Evolutionary conservation across 2,113 vertebrate genomes (phyloP).

Genomic region (Charadrius vociferus): DNA sequence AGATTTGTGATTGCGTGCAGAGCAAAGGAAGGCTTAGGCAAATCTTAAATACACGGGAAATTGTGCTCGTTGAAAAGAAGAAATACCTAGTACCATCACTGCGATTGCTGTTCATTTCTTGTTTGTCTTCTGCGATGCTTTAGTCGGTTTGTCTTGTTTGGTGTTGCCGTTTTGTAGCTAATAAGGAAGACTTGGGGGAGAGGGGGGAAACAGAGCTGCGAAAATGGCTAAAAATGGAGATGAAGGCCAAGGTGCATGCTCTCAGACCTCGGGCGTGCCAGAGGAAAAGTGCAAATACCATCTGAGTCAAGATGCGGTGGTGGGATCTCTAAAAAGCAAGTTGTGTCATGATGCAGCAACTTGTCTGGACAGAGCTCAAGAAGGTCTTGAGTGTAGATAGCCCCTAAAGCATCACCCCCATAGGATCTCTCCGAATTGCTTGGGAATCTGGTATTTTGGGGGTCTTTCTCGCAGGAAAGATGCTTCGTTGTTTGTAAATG

Average conservation of each 20-base stretch:
- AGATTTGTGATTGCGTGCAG: neutral
- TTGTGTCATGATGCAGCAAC: slow-evolving; percentile 1
- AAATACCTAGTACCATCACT: rapidly evolving
- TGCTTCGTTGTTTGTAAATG: rapidly evolving
- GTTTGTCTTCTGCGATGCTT: neutral
- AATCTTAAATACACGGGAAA: neutral
- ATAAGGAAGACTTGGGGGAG: too few relatives aligned
- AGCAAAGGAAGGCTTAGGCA: neutral
- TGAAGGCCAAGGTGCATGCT: neutral
- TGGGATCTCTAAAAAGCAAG: slow-evolving; percentile 32
- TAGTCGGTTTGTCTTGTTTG: neutral
- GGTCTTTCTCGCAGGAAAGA: neutral
- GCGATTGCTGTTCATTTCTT: rapidly evolving
- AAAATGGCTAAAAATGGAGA: neutral
- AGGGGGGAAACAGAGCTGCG: neutral
- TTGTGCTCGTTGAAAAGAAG: neutral
- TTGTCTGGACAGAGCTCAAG: neutral
- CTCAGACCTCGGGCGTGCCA: neutral
- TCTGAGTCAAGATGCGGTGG: neutral
- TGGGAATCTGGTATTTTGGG: rapidly evolving
- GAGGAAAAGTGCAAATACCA: neutral
- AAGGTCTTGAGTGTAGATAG: neutral
- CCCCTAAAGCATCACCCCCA: rapidly evolving
- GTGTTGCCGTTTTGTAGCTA: neutral
- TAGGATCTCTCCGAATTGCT: neutral